Percentiles rank a stretch among this genome's conserved stretches.
These are phyloP conservation scores for Cyprinus carpio DNA, from an alignment of 2,113 vertebrate genomes.

Conservation along the genomic window DNA sequence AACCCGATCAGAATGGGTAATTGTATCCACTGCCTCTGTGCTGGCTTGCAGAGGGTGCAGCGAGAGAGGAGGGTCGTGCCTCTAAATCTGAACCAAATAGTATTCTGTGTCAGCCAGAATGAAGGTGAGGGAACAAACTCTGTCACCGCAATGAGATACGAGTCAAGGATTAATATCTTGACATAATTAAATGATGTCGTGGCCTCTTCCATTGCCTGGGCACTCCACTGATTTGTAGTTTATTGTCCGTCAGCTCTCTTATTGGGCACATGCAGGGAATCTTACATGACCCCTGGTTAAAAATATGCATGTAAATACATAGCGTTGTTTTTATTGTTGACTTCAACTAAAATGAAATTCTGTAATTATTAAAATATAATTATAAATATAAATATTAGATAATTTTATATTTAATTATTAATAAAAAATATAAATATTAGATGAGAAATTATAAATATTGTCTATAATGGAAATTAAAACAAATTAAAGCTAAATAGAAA, in stretches of 20 bases:
- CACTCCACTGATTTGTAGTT: not conserved
- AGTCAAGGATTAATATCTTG: conserved; percentile 46
- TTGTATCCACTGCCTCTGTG: conserved; percentile 56
- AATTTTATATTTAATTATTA: too few species aligned
- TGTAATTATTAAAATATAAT: not conserved
- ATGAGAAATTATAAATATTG: not conserved
- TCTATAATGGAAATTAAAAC: too few species aligned
- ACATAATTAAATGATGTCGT: conserved; percentile 54
- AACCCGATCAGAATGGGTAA: conserved; percentile 64
- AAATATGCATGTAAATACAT: not conserved
- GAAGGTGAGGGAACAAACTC: conserved; percentile 47
- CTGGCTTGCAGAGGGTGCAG: conserved; percentile 73
- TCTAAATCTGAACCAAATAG: conserved; percentile 44
- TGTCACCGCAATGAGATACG: conserved; percentile 52
- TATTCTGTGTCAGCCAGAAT: conserved; percentile 42
- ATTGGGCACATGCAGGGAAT: not conserved
- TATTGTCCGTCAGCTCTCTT: conserved; percentile 1
- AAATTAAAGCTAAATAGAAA: too few species aligned
- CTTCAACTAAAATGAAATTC: not conserved
- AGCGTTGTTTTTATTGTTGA: not conserved
- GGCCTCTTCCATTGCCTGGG: not conserved
- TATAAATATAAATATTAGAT: not conserved
- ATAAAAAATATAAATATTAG: not conserved
- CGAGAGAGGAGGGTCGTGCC: conserved; percentile 75
- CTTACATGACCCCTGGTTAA: not conserved